Evolutionary conservation across 2,113 vertebrate genomes (phyloP).

Genomic region (Seriola aureovittata): DNA sequence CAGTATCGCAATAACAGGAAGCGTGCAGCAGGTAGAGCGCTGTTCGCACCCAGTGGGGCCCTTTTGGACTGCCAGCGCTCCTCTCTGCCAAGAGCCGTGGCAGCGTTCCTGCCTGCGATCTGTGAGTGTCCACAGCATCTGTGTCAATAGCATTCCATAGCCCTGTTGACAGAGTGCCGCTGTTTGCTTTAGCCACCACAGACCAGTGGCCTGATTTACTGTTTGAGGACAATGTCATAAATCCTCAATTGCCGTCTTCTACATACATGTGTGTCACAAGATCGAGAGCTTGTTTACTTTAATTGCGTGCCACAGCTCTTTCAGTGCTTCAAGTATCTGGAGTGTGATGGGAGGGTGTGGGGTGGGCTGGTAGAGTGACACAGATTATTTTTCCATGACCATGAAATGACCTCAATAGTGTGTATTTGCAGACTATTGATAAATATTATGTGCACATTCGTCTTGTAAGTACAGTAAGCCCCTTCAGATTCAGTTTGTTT

Average conservation of each 20-base stretch:
- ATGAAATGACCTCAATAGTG: constrained; percentile 57
- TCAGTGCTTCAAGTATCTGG: constrained; percentile 54
- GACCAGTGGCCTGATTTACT: constrained; percentile 78
- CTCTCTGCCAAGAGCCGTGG: constrained; percentile 63
- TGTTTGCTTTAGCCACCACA: constrained; percentile 81
- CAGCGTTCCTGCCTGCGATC: constrained; percentile 75
- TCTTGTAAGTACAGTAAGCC: constrained; percentile 49
- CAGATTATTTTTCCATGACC: constrained; percentile 74
- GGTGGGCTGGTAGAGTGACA: constrained; percentile 38
- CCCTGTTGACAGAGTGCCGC: constrained; percentile 79
- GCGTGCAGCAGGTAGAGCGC: constrained; percentile 65
- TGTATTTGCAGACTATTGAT: constrained; percentile 70
- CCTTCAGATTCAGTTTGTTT: constrained; percentile 61
- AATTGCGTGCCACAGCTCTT: constrained; percentile 55
- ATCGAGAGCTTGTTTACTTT: constrained; percentile 72
- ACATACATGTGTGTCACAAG: constrained; percentile 70
- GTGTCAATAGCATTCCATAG: constrained; percentile 85
- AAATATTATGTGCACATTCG: constrained; percentile 71
- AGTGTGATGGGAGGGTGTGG: constrained; percentile 39
- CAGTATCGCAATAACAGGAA: constrained; percentile 74
- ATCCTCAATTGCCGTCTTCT: constrained; percentile 71
- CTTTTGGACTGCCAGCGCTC: constrained; percentile 50
- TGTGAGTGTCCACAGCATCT: constrained; percentile 81
- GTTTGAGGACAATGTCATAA: constrained; percentile 80
- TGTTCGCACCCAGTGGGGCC: constrained; percentile 55